Evolutionary conservation across 2,888 invertebrate species (phyloP).

Genomic region (Xylophagus ater): DNA sequence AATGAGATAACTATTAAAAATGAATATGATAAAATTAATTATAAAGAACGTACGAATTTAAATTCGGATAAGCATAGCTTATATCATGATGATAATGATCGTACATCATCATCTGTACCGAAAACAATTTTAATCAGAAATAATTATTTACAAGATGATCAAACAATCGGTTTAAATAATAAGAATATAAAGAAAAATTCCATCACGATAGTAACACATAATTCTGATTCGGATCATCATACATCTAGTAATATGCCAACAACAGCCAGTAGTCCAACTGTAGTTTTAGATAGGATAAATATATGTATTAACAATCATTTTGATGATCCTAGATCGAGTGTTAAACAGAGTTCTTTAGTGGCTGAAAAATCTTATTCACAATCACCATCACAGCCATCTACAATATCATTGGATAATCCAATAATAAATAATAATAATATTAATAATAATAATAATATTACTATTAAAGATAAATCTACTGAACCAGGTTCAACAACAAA

Average conservation of each 20-base stretch:
- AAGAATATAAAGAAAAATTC: conserved; percentile 21
- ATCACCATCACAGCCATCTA: conserved; percentile 18
- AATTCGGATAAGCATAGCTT: neutral
- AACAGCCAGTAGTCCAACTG: conserved; percentile 27
- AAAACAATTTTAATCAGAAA: conserved; percentile 35
- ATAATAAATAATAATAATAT: no score
- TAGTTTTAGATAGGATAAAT: conserved; percentile 37
- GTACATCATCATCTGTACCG: conserved; percentile 9
- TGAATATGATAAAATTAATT: conserved; percentile 3
- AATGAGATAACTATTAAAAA: conserved; percentile 3
- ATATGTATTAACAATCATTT: conserved; percentile 38
- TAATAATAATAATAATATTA: no score
- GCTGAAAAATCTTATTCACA: no score
- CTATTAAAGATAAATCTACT: conserved; percentile 26
- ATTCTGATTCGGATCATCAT: conserved; percentile 15
- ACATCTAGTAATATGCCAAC: conserved; percentile 16
- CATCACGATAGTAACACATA: conserved; percentile 22
- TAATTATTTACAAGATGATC: conserved; percentile 23
- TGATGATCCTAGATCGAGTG: conserved; percentile 11
- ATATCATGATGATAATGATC: conserved; percentile 7
- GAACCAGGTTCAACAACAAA: conserved; percentile 37
- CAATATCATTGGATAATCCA: no score
- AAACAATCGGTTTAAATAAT: conserved; percentile 19
- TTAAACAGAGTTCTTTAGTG: no score
- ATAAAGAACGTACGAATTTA: neutral